Conservation (phyloP, 1,140 invertebrate species). For the Diplogasteroides magnus region DNA sequence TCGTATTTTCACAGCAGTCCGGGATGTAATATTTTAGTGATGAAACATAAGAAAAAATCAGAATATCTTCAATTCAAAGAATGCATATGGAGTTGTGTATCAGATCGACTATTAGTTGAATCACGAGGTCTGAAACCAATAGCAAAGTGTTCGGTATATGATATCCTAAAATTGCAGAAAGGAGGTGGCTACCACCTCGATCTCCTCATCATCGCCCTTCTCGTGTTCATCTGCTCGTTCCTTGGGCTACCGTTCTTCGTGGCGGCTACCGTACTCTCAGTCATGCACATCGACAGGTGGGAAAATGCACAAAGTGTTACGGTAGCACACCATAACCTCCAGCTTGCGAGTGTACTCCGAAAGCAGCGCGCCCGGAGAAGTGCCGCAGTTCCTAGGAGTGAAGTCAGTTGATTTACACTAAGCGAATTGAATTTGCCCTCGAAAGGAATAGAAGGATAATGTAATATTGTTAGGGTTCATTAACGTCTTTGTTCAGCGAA, state of each 20-base stretch:
- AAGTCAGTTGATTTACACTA: constrained; percentile 37
- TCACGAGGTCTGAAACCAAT: too few relatives aligned
- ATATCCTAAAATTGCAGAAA: constrained; percentile 53
- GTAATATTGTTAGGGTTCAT: not conserved
- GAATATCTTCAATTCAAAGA: too few relatives aligned
- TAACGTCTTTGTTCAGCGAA: constrained; percentile 42
- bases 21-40: too few relatives aligned
- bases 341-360: constrained; percentile 53
- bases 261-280: constrained; percentile 58
- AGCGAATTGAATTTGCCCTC: too few relatives aligned
- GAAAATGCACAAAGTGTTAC: too few relatives aligned
- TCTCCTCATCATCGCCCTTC: constrained; percentile 54
- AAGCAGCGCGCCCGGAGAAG: constrained; percentile 55
- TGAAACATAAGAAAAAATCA: too few relatives aligned
- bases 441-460: too few relatives aligned
- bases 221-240: constrained; percentile 58
- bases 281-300: too few relatives aligned
- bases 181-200: constrained; percentile 60
- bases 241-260: constrained; percentile 60
- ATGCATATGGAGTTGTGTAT: too few relatives aligned
- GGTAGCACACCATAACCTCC: not conserved
- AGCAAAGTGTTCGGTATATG: too few relatives aligned
- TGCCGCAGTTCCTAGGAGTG: constrained; percentile 57
- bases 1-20: too few relatives aligned
- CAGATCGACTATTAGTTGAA: too few relatives aligned